A percentile compares a stretch with the other conserved stretches of the same genome.
Evolutionary conservation across 2,888 invertebrate species (phyloP).

Genomic region (Dynastes hyllus): DNA sequence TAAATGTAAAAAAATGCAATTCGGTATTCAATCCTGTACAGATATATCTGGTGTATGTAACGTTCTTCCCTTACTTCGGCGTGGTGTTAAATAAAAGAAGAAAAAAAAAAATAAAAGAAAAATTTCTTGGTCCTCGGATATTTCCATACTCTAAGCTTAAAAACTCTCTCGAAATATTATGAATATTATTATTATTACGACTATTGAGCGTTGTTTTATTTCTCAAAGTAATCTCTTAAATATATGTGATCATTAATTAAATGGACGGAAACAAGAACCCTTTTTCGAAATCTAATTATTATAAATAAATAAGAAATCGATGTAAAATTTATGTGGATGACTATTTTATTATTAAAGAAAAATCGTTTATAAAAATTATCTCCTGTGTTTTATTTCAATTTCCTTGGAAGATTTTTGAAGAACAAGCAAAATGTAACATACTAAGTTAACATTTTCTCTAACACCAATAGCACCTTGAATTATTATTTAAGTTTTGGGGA

Average conservation of each 20-base stretch:
- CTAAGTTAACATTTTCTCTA: too few relatives aligned
- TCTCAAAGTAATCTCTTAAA: not conserved
- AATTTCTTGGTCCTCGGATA: too few relatives aligned
- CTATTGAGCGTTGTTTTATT: conserved; percentile 6
- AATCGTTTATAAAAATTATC: conserved; percentile 67
- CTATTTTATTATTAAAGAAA: conserved; percentile 71
- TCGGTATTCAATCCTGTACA: too few relatives aligned
- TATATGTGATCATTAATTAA: conserved; percentile 14
- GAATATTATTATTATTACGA: not conserved
- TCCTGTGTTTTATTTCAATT: conserved; percentile 56
- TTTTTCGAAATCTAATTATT: conserved; percentile 7
- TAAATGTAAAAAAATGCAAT: too few relatives aligned
- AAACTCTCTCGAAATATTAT: not conserved
- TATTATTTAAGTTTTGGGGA: too few relatives aligned
- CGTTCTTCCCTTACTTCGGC: too few relatives aligned
- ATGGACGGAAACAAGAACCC: conserved; percentile 1
- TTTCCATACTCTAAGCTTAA: not conserved
- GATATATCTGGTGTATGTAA: too few relatives aligned
- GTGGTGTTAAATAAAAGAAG: conserved; percentile 41
- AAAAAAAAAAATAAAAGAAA: too few relatives aligned
- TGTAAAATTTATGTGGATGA: conserved; percentile 69
- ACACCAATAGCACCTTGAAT: too few relatives aligned
- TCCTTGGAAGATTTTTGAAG: too few relatives aligned
- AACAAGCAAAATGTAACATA: too few relatives aligned
- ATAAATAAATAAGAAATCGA: conserved; percentile 56